These are phyloP conservation scores for Diadegma fenestrale DNA, from an alignment of 2,888 invertebrate genomes.

Conservation along the genomic window DNA sequence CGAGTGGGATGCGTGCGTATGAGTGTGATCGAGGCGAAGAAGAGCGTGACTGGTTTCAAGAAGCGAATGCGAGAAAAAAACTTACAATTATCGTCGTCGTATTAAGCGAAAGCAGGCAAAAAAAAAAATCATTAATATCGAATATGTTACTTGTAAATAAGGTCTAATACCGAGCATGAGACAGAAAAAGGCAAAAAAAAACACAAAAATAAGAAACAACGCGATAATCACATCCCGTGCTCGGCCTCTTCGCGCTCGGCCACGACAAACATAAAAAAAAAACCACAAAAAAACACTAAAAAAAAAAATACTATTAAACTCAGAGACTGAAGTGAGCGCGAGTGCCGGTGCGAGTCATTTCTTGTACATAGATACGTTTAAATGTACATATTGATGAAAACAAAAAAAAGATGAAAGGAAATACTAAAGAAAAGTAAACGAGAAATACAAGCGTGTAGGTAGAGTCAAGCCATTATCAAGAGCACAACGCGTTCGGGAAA, in stretches of 20 bases:
- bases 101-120: slow-evolving; percentile 76
- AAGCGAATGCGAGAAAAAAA: slow-evolving; percentile 67
- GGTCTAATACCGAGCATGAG: slow-evolving; percentile 78
- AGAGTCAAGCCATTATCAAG: slow-evolving; percentile 73
- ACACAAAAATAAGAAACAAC: slow-evolving; percentile 32
- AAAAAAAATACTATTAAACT: slow-evolving; percentile 71
- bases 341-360: slow-evolving; percentile 83
- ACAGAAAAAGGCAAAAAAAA: slow-evolving; percentile 41
- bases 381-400: slow-evolving; percentile 81
- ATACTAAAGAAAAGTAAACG: slow-evolving; percentile 69
- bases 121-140: slow-evolving; percentile 42
- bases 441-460: slow-evolving; percentile 48
- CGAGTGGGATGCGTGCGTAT: slow-evolving; percentile 31
- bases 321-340: slow-evolving; percentile 80
- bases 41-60: slow-evolving; percentile 27
- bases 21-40: slow-evolving; percentile 27
- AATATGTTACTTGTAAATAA: slow-evolving; percentile 83
- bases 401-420: slow-evolving; percentile 67
- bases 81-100: slow-evolving; percentile 78
- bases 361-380: slow-evolving; percentile 84
- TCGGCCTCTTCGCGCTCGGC: slow-evolving; percentile 73
- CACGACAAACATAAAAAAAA: slow-evolving; percentile 32
- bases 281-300: slow-evolving; percentile 12
- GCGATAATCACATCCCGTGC: slow-evolving; percentile 75
- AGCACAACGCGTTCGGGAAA: slow-evolving; percentile 65